Conservation (phyloP, 2,888 invertebrate genomes). For the Stegophylla sp. region DNA sequence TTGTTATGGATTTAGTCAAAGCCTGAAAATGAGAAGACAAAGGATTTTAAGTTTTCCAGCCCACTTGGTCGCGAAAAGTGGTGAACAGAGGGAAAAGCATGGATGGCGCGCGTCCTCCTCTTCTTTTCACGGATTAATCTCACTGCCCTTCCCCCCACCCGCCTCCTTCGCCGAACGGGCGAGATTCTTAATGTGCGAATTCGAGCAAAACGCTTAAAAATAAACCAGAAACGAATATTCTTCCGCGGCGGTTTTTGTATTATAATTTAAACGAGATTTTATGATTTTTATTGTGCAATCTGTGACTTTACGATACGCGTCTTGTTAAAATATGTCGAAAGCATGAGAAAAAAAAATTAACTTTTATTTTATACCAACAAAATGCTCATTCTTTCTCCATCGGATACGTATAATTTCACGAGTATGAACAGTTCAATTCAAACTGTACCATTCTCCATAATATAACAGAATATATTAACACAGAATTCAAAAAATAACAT, state of each 20-base stretch:
- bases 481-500: no score
- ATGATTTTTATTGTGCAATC: not conserved
- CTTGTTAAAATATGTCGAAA: no score
- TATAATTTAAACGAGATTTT: constrained; percentile 1
- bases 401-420: no score
- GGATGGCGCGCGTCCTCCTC: no score
- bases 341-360: no score
- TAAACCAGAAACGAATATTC: constrained; percentile 21
- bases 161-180: no score
- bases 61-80: constrained; percentile 58
- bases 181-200: constrained; percentile 45
- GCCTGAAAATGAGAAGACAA: constrained; percentile 53
- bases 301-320: not conserved
- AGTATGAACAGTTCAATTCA: no score
- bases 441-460: no score
- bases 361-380: no score
- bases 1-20: constrained; percentile 39
- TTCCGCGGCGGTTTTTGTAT: not conserved
- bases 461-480: no score
- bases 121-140: constrained; percentile 54
- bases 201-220: constrained; percentile 46
- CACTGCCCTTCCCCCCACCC: no score
- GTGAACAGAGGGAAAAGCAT: constrained; percentile 8
- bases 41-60: constrained; percentile 55
- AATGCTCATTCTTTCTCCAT: no score